A percentile compares a stretch with the other conserved stretches of the same genome.
phyloP scores from a whole-genome alignment of 1,140 invertebrate species.

The Teleopsis dalmanni region DNA sequence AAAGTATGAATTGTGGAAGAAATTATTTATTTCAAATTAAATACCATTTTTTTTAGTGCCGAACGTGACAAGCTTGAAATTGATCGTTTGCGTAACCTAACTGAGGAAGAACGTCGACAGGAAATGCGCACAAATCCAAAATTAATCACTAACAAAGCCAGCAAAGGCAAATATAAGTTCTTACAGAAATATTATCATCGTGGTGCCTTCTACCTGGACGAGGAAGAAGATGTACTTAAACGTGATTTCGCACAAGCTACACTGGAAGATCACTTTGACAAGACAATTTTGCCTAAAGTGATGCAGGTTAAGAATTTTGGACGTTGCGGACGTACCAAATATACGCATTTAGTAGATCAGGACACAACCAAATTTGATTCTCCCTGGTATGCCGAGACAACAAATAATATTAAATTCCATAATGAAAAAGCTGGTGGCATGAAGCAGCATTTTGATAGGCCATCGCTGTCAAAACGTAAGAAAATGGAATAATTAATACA shows the following conservation, averaged over 20 bases:
- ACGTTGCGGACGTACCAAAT: conserved; percentile 95
- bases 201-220: conserved; percentile 95
- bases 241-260: conserved; percentile 95
- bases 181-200: conserved; percentile 99
- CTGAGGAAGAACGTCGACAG: conserved; percentile 88
- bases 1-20: conserved; percentile 64
- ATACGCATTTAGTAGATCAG: conserved; percentile 98
- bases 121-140: conserved; percentile 92
- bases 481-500: conserved; percentile 27
- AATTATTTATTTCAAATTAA: not conserved
- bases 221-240: conserved; percentile 88
- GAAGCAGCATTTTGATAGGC: conserved; percentile 87
- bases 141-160: conserved; percentile 85
- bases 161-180: conserved; percentile 99
- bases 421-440: conserved; percentile 89
- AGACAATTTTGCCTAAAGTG: conserved; percentile 96
- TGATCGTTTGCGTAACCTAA: conserved; percentile 87
- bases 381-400: conserved; percentile 87
- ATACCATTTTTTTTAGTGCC: conserved; percentile 45
- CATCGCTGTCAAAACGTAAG: conserved; percentile 63
- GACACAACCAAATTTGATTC: conserved; percentile 98
- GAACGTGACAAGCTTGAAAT: conserved; percentile 86
- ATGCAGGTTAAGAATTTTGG: conserved; percentile 99
- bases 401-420: conserved; percentile 78
- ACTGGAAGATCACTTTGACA: conserved; percentile 98